phyloP scores from a whole-genome alignment of 2,888 invertebrate species.

The Myathropa florea region DNA sequence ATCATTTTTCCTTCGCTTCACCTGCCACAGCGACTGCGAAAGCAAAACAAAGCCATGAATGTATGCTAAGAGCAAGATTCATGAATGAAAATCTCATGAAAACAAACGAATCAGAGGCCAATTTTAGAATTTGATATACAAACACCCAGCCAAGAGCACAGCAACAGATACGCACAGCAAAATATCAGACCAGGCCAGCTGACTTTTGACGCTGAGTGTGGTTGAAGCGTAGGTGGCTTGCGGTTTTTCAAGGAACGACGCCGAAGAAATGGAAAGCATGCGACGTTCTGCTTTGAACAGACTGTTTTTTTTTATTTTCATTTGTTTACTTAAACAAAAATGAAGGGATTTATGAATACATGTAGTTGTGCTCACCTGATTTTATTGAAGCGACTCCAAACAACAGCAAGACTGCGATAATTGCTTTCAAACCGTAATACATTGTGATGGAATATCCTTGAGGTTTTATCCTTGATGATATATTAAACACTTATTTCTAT shows the following conservation, averaged over 20 bases:
- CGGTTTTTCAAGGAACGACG: neutral
- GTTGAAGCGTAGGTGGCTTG: conserved; percentile 9
- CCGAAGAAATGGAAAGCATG: neutral
- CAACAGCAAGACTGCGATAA: conserved; percentile 35
- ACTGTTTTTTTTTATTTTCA: neutral
- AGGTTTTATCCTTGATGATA: neutral
- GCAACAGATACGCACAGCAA: neutral
- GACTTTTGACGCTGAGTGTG: conserved; percentile 3
- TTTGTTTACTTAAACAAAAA: neutral
- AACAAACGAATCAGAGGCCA: conserved; percentile 55
- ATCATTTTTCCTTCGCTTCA: conserved; percentile 6
- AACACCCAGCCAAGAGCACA: neutral
- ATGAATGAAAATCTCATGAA: conserved; percentile 60
- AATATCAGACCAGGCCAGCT: conserved; percentile 20
- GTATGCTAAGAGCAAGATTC: conserved; percentile 18
- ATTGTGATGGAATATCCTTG: conserved; percentile 18
- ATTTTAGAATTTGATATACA: conserved; percentile 49
- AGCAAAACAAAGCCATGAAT: conserved; percentile 33
- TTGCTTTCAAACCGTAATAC: conserved; percentile 20
- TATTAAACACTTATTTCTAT: conserved; percentile 8
- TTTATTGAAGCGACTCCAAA: conserved; percentile 41
- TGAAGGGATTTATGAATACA: neutral
- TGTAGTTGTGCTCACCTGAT: conserved; percentile 36
- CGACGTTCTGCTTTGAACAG: neutral
- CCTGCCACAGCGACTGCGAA: conserved; percentile 13